Evolutionary conservation across 2,797 vertebrate genomes (phyloP), one percentile per base, ranked within the genome.

Genomic region (Cichlasoma orientale): DNA sequence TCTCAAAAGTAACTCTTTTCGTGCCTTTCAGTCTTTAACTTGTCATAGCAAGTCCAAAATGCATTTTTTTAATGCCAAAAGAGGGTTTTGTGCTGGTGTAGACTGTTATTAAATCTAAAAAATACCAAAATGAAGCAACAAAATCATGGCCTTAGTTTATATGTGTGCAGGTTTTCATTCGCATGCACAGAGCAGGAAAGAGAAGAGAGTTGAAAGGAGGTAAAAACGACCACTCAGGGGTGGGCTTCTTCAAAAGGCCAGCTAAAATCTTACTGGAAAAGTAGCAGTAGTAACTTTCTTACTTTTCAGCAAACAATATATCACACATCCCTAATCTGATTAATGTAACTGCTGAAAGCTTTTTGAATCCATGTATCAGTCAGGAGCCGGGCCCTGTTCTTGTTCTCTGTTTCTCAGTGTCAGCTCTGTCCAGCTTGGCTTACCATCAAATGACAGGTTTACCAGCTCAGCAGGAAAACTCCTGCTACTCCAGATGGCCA

Each of bases 401-500:
- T 29, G 33, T 12, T 47, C 53, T 41, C 16, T 25, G 41, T 66
- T 66, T 68, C 38, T 68, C 31, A 54, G 21, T 21, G 16, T 75
- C 55, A 44, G 56, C 36, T 7, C 31, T 57, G 61, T 68, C 47
- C 29, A 57, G 50, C 21, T 72, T 82, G 82, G 79, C 80, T 75
- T 44, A 4, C 55, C 50, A 77, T 29, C 79, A 80, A 23, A 54
- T 75, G n/a, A 68, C 82, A 81, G 79, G 75, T 84, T 85, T 73
- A 72, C 52, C 3, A 36, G 52, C 77, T 73, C 71, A 82, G 84
- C 82, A 56, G 74, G 87, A 71, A 56, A 69, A 25, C 71, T 80
- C 21, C 59, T 53, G 68, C 38, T 77, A 23, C 71, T 82, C 82
- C 90, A 83, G 82, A 88, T 85, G 85, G 78, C 23, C 83, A 50